These are phyloP conservation scores for Caenorhabditis brenneri DNA, from an alignment of 1,140 invertebrate species.

Conservation along the genomic window DNA sequence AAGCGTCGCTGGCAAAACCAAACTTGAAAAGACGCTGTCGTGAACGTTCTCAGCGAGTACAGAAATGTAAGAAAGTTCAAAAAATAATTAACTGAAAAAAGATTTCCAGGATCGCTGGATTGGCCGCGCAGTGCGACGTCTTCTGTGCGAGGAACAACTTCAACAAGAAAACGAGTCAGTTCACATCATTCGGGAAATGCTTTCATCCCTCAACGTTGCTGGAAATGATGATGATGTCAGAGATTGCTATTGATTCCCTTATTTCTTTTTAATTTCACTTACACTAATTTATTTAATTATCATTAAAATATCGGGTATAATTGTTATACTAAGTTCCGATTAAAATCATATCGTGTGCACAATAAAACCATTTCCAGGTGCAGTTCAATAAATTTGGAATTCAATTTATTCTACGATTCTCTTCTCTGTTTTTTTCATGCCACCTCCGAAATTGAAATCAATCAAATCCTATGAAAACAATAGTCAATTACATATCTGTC, in stretches of 20 bases:
- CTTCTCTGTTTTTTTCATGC: neutral
- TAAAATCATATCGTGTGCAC: neutral
- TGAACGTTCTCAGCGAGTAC: neutral
- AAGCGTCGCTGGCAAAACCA: neutral
- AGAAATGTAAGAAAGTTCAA: neutral
- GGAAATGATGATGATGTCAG: neutral
- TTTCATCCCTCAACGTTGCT: neutral
- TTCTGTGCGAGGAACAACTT: neutral
- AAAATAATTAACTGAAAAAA: neutral
- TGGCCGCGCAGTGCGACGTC: neutral
- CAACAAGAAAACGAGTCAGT: constrained; percentile 1
- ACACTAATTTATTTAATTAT: neutral
- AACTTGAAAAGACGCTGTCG: neutral
- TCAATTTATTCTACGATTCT: neutral
- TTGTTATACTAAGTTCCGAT: neutral
- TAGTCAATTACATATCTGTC: neutral
- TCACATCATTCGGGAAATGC: constrained; percentile 18
- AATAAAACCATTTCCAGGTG: neutral
- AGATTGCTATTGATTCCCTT: neutral
- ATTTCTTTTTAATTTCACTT: neutral
- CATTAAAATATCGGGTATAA: neutral
- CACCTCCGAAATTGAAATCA: neutral
- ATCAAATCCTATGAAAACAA: no score
- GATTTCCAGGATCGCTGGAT: constrained; percentile 17
- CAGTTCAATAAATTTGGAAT: neutral